Base-by-base conservation (phyloP, 2,113 vertebrate genomes). In the Trematocara variabile region DNA sequence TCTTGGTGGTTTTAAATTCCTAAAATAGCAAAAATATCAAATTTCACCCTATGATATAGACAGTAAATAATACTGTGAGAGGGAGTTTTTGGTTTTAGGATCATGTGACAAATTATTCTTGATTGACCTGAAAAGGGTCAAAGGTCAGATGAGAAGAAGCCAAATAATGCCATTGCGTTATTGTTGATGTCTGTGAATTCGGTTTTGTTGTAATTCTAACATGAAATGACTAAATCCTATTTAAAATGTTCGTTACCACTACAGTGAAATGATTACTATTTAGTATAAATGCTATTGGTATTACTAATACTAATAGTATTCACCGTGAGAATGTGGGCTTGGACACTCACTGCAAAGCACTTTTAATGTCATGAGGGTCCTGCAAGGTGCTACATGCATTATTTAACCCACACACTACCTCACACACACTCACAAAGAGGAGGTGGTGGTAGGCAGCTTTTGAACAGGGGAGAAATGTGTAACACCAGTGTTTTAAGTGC, bases 401-500 rank as follows among this genome's bases (percentile, higher is more conserved):
- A 84, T 91, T 91, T 50, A 89, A 65, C 79, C 80, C 88, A 88
- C 84, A 84, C 80, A 53, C 79, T 30, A 58, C 63, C 52, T 79
- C 56, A 48, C 79, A 65, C 50, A 81, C 68, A 79, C 52, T 54
- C 54, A 50, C 28, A 73, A 16, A 79, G 68, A 86, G 58, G 60
- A 80, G 55, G 86, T 81, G 60, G 87, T 73, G 87, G 84, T 25
- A 52, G 58, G 58, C 81, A 78, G 89, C 70, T 82, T 80, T 77
- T 79, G 80, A 88, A 48, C 48, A 14, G 25, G 50, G 34, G 54
- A 75, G 37, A 53, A 53, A 44, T 56, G 58, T 41, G 50, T 70
- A 58, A 30, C 56, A 80, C 33, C 56, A 25, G 48, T 30, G 30
- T 85, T 70, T 39, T 52, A 46, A 77, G 55, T 77, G 83, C 8